phyloP scores from a whole-genome alignment of 1,140 invertebrate species.

The Gryon sp. region DNA sequence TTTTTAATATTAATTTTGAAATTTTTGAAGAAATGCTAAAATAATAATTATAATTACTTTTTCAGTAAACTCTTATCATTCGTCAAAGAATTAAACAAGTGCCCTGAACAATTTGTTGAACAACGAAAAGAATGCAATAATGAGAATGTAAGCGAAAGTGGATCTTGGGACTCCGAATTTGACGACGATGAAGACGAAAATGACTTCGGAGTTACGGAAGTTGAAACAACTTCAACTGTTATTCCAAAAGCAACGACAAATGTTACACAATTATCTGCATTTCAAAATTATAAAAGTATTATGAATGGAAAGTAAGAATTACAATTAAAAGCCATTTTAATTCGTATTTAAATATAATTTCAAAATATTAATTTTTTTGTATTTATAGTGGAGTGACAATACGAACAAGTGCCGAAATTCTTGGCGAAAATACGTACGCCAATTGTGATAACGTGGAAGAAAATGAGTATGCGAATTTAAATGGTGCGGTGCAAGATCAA shows the following conservation, averaged over 20 bases:
- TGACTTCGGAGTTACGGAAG: slow-evolving; percentile 12
- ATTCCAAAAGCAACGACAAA: slow-evolving; percentile 1
- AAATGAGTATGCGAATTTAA: slow-evolving; percentile 69
- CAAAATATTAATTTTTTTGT: slow-evolving; percentile 5
- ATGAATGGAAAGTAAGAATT: slow-evolving; percentile 9
- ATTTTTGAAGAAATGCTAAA: slow-evolving; percentile 19
- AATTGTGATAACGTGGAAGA: slow-evolving; percentile 65
- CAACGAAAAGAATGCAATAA: slow-evolving; percentile 41
- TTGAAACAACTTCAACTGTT: not conserved
- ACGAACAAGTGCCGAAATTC: slow-evolving; percentile 20
- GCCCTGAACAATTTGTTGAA: slow-evolving; percentile 68
- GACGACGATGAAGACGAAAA: slow-evolving; percentile 66
- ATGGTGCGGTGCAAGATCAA: not conserved
- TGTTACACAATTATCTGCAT: not conserved
- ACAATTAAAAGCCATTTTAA: slow-evolving; percentile 1
- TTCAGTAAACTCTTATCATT: slow-evolving; percentile 71
- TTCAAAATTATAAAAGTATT: not conserved
- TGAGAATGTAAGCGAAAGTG: slow-evolving; percentile 68
- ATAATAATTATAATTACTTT: slow-evolving; percentile 5
- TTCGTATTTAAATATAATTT: not conserved
- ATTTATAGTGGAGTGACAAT: slow-evolving; percentile 14
- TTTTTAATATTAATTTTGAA: slow-evolving; percentile 20
- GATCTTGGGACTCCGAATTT: slow-evolving; percentile 75
- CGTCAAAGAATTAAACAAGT: slow-evolving; percentile 71
- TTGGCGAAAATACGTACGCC: slow-evolving; percentile 67